phyloP scores from a whole-genome alignment of 2,113 vertebrate genomes.

The Alectura lathami region DNA sequence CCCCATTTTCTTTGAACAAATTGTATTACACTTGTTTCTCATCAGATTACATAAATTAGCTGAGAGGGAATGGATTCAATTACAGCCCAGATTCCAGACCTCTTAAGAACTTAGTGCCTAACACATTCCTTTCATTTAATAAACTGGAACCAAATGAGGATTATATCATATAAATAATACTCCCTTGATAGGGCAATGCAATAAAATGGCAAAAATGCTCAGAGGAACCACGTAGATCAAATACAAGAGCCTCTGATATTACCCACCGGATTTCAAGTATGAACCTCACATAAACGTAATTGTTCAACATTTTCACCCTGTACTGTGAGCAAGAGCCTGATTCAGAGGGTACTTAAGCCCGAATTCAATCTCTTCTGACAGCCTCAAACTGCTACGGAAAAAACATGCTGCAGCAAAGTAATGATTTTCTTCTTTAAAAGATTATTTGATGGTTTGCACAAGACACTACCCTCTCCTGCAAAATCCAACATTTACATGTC shows the following conservation, averaged over 20 bases:
- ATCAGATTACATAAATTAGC: constrained; percentile 63
- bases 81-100: constrained; percentile 47
- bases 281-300: not conserved
- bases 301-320: not conserved
- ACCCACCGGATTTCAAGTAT: constrained; percentile 18
- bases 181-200: constrained; percentile 3
- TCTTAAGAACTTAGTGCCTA: constrained; percentile 35
- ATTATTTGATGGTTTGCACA: not conserved
- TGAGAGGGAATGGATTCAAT: constrained; percentile 53
- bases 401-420: not conserved
- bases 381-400: not conserved
- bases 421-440: not conserved
- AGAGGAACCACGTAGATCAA: not conserved
- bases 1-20: constrained; percentile 36
- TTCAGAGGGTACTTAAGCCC: not conserved
- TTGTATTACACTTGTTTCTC: constrained; percentile 49
- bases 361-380: not conserved
- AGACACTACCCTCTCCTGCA: not conserved
- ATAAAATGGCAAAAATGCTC: constrained; percentile 41
- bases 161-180: constrained; percentile 58
- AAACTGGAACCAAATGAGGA: constrained; percentile 60
- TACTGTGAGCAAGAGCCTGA: not conserved
- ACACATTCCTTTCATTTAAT: constrained; percentile 66
- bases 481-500: not conserved
- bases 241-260: not conserved